Evolutionary conservation across 2,888 invertebrate species (phyloP).

Genomic region (Acronicta aceris): DNA sequence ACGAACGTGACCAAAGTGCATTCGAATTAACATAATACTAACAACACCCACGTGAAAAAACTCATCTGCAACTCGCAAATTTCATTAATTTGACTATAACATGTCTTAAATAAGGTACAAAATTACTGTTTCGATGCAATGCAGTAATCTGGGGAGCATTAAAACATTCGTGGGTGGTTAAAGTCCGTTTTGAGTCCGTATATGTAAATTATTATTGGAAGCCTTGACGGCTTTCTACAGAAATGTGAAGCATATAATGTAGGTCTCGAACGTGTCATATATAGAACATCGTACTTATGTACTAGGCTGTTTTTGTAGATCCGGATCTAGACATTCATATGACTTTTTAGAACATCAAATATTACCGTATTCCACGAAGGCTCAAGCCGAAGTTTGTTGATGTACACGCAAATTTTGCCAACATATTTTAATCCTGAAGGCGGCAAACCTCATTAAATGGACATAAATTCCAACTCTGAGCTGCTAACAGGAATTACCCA

Average conservation of each 20-base stretch:
- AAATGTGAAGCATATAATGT: slow-evolving; percentile 47
- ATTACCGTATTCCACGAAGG: too few species aligned
- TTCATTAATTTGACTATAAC: slow-evolving; percentile 63
- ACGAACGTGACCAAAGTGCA: slow-evolving; percentile 9
- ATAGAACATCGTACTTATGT: slow-evolving; percentile 7
- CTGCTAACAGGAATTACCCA: too few species aligned
- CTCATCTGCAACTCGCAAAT: slow-evolving; percentile 54
- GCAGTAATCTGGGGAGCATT: slow-evolving; percentile 55
- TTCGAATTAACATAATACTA: slow-evolving; percentile 55
- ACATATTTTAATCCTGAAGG: too few species aligned
- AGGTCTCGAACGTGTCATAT: slow-evolving; percentile 30
- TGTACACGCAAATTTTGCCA: too few species aligned
- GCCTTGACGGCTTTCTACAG: slow-evolving; percentile 53
- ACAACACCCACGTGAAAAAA: slow-evolving; percentile 58
- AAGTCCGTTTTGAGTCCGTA: slow-evolving; percentile 53
- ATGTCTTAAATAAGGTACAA: slow-evolving; percentile 60
- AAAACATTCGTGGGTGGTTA: slow-evolving; percentile 66
- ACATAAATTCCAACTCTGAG: too few species aligned
- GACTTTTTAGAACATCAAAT: neutral
- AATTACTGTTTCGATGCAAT: slow-evolving; percentile 55
- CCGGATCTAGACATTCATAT: slow-evolving; percentile 27
- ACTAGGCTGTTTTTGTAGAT: slow-evolving; percentile 34
- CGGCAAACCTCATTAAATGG: too few species aligned
- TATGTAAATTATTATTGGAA: slow-evolving; percentile 58
- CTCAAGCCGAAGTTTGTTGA: too few species aligned